Evolutionary conservation across 2,888 invertebrate genomes (phyloP), one percentile per base, ranked within the genome.

Genomic region (Pachymerium ferrugineum): DNA sequence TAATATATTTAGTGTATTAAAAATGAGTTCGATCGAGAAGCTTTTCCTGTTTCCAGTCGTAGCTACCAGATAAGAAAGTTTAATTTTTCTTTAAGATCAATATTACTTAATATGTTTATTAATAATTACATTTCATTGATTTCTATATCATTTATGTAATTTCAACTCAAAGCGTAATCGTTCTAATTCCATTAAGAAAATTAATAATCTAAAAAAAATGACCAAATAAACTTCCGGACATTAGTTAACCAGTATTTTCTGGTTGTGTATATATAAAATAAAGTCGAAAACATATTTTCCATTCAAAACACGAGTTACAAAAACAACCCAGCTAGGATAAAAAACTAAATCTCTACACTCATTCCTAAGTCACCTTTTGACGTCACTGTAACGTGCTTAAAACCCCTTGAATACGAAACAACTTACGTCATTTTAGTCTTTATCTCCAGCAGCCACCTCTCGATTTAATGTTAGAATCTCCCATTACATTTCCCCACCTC

Each of bases 51-150:
- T 54, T 54, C 47, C 47, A 54, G 47, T 10, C 16, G 47, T 54
- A 54, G 16, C 10, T 22, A 22, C 16, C 19, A 54, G 47, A 54
- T 54, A 54, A 54, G 47, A 54, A 54, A 54, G 22, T 19, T 54
- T 54, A 54, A 54, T 54, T 54, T 54, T 54, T 54, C 22, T 54
- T 42, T 54, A n/a, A 54, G 47, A 54, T 54, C 47, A 54, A 54
- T 54, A 38, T 38, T 38, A 54, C 47, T 16, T 16, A 54, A 54
- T 54, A 54, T 22, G 4, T 54, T 19, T 5, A 19, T 54, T 54
- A 22, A 54, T 47, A 19, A 47, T 47, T 6, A n/a, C 19, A 10
- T n/a, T 1, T n/a, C 12, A 47, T 47, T 1, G 6, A n/a, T 42
- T 42, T 42, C 16, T 42, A 42, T 5, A 8, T 54, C 2, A 22